Base-by-base conservation (phyloP, 2,888 invertebrate genomes). In the Calephelis perditalis region DNA sequence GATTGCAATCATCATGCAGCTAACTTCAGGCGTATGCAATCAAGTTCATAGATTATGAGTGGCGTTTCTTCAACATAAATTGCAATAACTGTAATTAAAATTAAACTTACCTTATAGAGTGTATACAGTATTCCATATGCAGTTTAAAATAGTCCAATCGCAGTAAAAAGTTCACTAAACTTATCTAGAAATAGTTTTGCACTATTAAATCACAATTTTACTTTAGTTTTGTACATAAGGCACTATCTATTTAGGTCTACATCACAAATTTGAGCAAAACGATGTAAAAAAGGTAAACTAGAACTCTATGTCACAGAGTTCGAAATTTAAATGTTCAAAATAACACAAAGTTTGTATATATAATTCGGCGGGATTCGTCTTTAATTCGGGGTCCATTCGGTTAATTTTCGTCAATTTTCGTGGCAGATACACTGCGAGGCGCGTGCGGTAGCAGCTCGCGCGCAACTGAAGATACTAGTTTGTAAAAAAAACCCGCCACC, bases 1-100 rank as follows among this genome's bases (percentile, higher is more conserved):
- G 82, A 86, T 83, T 87, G 88, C 85, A 82, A 69, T 73, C 70
- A 70, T 75, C 73, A 70, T 70, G 81, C 68, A 36, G 68, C 75
- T 64, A 77, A 79, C 82, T 86, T 90, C 89, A 73, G 71, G 60
- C 60, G 71, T 73, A 68, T 80, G 72, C 82, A 85, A 86, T 85
- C 88, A 88, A 89, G 88, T 88, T 89, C 89, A 89, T 86, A 88
- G 88, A 89, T 86, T 86, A 85, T 78, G 84, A 88, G 83, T 86
- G 86, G 82, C 86, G 76, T 81, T 76, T 78, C 74, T 75, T 76
- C 77, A 71, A 68, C 69, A 72, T 70, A 71, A 72, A 73, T 74
- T 74, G 68, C 61, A 63, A 67, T 69, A 70, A 70, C 69, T 66
- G 67, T 70, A 69, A 70, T 68, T 68, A 68, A 66, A 59, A 61